Evolutionary conservation across 1,140 invertebrate genomes (phyloP), one percentile per base, ranked within the genome.

Genomic region (Eufriesea mexicana): DNA sequence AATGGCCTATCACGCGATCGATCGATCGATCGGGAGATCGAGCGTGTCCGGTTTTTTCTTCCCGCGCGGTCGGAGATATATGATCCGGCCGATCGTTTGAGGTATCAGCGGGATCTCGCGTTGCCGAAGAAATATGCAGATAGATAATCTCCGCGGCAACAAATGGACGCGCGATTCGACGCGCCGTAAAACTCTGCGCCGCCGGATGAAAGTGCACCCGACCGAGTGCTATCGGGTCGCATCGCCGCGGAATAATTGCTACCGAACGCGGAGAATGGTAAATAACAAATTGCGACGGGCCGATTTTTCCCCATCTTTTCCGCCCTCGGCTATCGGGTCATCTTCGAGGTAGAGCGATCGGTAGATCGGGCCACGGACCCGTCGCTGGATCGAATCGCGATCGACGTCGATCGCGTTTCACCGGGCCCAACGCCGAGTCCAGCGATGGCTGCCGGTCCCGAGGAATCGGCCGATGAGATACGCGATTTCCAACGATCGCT

Each of bases 1-100:
- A 89, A 89, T 89, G 80, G 87, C 79, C 77, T 89, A 89, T 89
- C 87, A 72, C 28, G 55, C 76, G 84, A 79, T 87, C 79, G 80
- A 88, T 88, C 86, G 57, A 74, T 35, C 55, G 57, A 73, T 20
- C 64, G 59, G 47, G 23, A 55, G 79, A 35, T 23, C 67, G 66
- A 75, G 72, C 68, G 9, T 64, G 64, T 70, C 28, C 51, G 62
- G 28, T 80, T 74, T 77, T 83, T 83, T 71, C 78, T 72, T 68
- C 42, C 51, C 25, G n/a, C 35, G 64, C 62, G 16, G 42, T n/a
- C n/a, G 74, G 47, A 83, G 86, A 87, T 87, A 72, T 75, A 79
- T 59, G 82, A 79, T 86, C 80, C 70, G 47, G 51, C 8, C 51
- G 57, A 75, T 88, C 85, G 45, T 72, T 75, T 73, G 67, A 86